Percentiles rank a stretch among this genome's conserved stretches.
phyloP scores from a whole-genome alignment of 1,140 invertebrate genomes.

The Drosophila ironensis region DNA sequence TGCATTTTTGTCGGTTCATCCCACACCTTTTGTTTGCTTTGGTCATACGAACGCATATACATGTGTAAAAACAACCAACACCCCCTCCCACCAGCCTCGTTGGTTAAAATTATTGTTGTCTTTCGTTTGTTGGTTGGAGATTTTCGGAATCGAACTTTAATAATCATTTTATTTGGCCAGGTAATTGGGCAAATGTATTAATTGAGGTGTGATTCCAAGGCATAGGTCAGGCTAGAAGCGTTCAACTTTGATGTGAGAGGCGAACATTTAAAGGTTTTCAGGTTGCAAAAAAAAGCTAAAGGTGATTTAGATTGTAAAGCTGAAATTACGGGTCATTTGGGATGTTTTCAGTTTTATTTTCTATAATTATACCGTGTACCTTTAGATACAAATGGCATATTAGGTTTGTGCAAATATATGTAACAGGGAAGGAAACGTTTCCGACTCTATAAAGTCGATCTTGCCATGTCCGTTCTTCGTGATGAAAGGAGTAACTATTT shows the following conservation, averaged over 20 bases:
- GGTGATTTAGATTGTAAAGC: too few relatives aligned
- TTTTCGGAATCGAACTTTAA: conserved; percentile 21
- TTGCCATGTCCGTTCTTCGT: too few relatives aligned
- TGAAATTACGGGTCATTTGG: too few relatives aligned
- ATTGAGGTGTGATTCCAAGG: conserved; percentile 28
- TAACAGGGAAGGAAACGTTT: too few relatives aligned
- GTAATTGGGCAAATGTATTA: conserved; percentile 35
- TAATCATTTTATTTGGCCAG: conserved; percentile 31
- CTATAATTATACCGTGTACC: too few relatives aligned
- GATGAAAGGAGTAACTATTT: too few relatives aligned
- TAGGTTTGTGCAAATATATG: too few relatives aligned
- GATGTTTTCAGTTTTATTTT: too few relatives aligned
- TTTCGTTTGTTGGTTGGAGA: neutral
- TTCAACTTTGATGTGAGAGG: too few relatives aligned
- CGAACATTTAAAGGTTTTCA: neutral
- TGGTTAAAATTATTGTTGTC: conserved; percentile 44
- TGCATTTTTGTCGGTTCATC: conserved; percentile 74
- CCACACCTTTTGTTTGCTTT: conserved; percentile 61
- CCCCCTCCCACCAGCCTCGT: neutral
- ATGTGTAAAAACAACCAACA: neutral
- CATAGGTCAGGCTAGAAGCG: conserved; percentile 2
- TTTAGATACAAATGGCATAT: too few relatives aligned
- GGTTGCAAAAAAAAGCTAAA: neutral
- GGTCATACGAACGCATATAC: conserved; percentile 13
- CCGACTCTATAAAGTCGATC: too few relatives aligned